Base-by-base conservation (phyloP, 1,140 invertebrate genomes). In the Drosophila eugracilis region DNA sequence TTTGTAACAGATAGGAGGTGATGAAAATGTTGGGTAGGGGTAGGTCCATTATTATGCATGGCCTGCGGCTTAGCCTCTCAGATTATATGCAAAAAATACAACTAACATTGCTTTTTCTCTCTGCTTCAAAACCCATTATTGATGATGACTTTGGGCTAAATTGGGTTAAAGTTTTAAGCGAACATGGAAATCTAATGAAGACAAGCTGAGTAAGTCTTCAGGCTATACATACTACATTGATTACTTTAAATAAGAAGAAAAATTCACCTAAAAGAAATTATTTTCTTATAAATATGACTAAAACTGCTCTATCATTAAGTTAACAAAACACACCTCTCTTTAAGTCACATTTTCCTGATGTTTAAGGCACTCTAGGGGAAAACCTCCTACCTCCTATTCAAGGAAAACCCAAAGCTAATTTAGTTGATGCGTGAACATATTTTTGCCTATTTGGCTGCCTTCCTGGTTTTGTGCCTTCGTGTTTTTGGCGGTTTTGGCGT, bases 381-480 rank as follows among this genome's bases (percentile, higher is more conserved):
- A n/a, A n/a, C n/a, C n/a, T n/a, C n/a, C n/a, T 10, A 26, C 4
- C 5, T 26, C 5, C 22, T 22, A 32, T 41, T 19, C 41, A 26
- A 5, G 15, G 15, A 44, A 53, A 44, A 32, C 47, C 30, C 42
- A 50, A 57, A 86, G 76, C 75, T 67, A 86, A 86, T 86, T 86
- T 75, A 62, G 67, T 75, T 88, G 73, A 85, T 85, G 80, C 80
- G 81, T 85, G 73, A 85, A 86, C 74, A 71, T 54, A 78, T 83
- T 86, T 86, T 65, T 69, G 69, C 62, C 48, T 57, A 53, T 75
- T 84, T 74, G 63, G 41, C 47, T 74, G 69, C 17, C 14, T 76
- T 71, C 24, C 49, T 59, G 78, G 26, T 45, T 58, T 54, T 36
- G 12, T 36, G 21, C 34, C 39, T 32, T 54, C 42, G 44, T 85